Base-by-base conservation (phyloP, 2,113 vertebrate genomes). In the Cheilinus undulatus region DNA sequence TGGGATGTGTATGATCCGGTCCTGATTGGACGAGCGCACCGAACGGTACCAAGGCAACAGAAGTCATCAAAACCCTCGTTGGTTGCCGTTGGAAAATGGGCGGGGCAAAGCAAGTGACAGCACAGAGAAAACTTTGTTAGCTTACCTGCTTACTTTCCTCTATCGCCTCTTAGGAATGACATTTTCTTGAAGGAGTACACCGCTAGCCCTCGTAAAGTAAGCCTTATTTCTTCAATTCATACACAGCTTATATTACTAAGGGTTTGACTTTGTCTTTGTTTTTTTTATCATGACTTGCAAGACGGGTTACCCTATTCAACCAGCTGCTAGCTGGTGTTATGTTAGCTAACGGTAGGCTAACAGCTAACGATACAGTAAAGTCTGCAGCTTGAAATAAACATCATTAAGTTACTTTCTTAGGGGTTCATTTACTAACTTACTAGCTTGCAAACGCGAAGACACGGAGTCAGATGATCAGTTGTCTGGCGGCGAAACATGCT, bases 41-140 rank as follows among this genome's bases (percentile, higher is more conserved):
- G 12, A 30, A 5, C 20, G 59, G 45, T 72, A 57, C 69, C 76
- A 76, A 52, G 73, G 74, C 54, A 87, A 87, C 83, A 27, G 30
- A 7, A 30, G 5, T 61, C 1, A 46, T 58, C 22, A 28, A n/a
- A 5, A 17, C 15, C 5, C 2, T 69, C 1, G 82, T 89, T 89
- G 83, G 85, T 56, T 0, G 36, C 49, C 10, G 2, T 1, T 3
- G 5, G 38, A 4, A 49, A 0, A 5, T 42, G 62, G 90, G 90
- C 65, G 86, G 82, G 15, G 48, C 69, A 10, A 65, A 68, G 34
- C 26, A 40, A 71, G 30, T 85, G 75, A 59, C 61, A 50, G 58
- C 30, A 20, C 2, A 64, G n/a, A 63, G 46, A 78, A 89, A 91
- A 91, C 75, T 90, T 89, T 91, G 79, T 85, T 86, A 85, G 86